Conservation (phyloP, 2,888 invertebrate species). For the Caenorhabditis doughertyi region DNA sequence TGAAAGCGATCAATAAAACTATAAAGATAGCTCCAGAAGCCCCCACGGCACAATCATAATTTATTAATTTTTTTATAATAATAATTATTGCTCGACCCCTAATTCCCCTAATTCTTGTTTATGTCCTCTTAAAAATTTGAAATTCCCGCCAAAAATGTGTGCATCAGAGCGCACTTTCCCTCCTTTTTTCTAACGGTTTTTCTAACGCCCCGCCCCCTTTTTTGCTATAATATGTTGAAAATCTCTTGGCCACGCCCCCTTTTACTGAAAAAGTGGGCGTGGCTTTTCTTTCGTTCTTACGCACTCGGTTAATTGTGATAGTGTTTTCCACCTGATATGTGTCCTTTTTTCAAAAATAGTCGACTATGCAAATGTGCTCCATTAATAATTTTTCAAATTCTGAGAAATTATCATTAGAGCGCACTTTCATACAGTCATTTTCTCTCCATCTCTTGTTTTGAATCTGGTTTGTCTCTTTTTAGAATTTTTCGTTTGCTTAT, state of each 20-base stretch:
- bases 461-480: no score
- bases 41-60: not conserved
- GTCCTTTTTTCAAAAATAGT: not conserved
- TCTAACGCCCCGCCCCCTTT: not conserved
- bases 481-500: no score
- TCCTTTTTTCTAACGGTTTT: not conserved
- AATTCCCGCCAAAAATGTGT: not conserved
- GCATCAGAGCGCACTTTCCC: slow-evolving; percentile 2
- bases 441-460: no score
- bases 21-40: slow-evolving; percentile 12
- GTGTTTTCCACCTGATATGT: not conserved
- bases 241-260: not conserved
- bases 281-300: not conserved
- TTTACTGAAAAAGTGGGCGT: not conserved
- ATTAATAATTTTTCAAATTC: no score
- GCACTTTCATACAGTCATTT: no score
- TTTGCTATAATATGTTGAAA: slow-evolving; percentile 1
- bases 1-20: slow-evolving; percentile 25
- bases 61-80: no score
- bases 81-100: no score
- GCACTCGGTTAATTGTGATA: slow-evolving; percentile 12
- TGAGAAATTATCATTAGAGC: no score
- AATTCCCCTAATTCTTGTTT: not conserved
- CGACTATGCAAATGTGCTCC: no score
- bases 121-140: no score